Evolutionary conservation across 2,113 vertebrate genomes (phyloP).

Genomic region (Rhinolophus sinicus): DNA sequence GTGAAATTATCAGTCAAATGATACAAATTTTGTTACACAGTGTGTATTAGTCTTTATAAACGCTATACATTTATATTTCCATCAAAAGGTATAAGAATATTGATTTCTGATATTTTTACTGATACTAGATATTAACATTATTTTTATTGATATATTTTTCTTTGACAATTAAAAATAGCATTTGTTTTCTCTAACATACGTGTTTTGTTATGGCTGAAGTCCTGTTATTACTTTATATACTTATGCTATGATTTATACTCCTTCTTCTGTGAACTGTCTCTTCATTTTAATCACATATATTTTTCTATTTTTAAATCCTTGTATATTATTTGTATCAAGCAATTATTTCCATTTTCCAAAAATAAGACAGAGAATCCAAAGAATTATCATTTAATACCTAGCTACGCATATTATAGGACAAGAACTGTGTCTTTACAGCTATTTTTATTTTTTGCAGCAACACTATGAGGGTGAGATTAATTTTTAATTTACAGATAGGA

Average conservation of each 20-base stretch:
- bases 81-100: not conserved
- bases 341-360: not conserved
- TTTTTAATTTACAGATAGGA: not conserved
- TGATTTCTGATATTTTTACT: not conserved
- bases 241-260: not conserved
- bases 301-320: not conserved
- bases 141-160: not conserved
- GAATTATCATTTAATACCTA: not conserved
- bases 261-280: not conserved
- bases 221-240: not conserved
- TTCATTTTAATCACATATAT: not conserved
- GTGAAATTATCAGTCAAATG: not conserved
- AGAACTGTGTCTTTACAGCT: not conserved
- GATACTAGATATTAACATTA: not conserved
- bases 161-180: not conserved
- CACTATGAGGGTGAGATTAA: not conserved
- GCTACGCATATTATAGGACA: not conserved
- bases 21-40: not conserved
- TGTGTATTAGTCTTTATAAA: not conserved
- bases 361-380: not conserved
- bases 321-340: not conserved
- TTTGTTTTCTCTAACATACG: not conserved
- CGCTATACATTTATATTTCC: not conserved
- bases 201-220: not conserved
- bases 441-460: not conserved